Percentiles rank a stretch among this genome's conserved stretches.
These are phyloP conservation scores for Bimastos eiseni DNA, from an alignment of 2,888 invertebrate species.

Conservation along the genomic window DNA sequence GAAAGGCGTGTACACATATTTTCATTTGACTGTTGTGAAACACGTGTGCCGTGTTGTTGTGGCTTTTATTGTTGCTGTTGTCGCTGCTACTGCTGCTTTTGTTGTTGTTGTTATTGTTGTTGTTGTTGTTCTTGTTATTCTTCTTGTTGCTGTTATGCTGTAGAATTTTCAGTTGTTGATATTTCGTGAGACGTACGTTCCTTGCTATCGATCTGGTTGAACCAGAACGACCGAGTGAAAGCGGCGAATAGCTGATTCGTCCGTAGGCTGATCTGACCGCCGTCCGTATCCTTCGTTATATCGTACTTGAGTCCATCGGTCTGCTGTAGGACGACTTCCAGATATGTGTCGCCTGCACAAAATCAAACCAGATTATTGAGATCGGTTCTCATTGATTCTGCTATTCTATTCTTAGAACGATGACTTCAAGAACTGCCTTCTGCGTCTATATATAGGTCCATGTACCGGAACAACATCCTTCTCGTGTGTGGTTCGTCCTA, in stretches of 20 bases:
- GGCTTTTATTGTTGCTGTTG: too few species aligned
- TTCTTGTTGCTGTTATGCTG: too few species aligned
- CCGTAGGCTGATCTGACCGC: not conserved
- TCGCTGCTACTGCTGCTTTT: too few species aligned
- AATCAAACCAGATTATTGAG: not conserved
- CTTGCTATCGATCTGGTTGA: not conserved
- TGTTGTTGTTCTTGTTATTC: too few species aligned
- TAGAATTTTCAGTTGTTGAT: not conserved
- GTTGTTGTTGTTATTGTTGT: too few species aligned
- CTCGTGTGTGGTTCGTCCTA: too few species aligned
- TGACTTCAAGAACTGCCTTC: not conserved
- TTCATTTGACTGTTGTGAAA: not conserved
- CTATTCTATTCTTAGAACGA: not conserved
- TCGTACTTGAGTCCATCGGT: not conserved
- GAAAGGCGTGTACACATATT: not conserved
- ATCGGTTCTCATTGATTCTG: not conserved
- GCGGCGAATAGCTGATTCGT: not conserved
- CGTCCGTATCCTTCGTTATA: not conserved
- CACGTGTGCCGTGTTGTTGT: not conserved
- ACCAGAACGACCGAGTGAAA: not conserved
- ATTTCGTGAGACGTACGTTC: not conserved
- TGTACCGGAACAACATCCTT: too few species aligned
- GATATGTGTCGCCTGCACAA: constrained; percentile 14
- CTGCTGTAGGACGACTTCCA: not conserved
- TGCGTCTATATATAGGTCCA: not conserved